A percentile compares a stretch with the other conserved stretches of the same genome.
Conservation (phyloP, 2,888 invertebrate species). For the Cephalotes varians region DNA sequence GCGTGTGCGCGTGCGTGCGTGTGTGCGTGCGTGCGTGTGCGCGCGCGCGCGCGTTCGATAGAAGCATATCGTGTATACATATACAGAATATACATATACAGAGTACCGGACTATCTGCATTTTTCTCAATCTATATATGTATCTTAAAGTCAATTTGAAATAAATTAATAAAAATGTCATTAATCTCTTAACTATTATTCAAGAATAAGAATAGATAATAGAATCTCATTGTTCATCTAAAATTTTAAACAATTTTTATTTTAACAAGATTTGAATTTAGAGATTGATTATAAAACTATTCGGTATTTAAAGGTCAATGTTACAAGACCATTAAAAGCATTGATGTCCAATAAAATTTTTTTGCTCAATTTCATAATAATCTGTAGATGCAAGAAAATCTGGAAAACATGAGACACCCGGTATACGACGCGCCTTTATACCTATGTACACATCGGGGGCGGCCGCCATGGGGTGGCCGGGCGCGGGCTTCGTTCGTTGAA, state of each 20-base stretch:
- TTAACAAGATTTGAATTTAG: background rate
- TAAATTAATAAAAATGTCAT: background rate
- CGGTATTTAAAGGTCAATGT: background rate
- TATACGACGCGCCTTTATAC: constrained; percentile 61
- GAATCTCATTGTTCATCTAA: background rate
- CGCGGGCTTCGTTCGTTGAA: constrained; percentile 84
- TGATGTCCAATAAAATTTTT: background rate
- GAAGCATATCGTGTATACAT: background rate
- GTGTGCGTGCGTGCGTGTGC: background rate
- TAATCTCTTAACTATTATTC: background rate
- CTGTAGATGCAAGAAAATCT: background rate
- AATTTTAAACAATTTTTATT: background rate
- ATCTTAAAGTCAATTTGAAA: background rate
- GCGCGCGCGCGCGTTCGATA: background rate
- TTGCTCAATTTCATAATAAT: background rate
- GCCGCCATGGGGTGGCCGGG: constrained; percentile 66
- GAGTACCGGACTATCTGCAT: background rate
- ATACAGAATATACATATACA: too few relatives aligned
- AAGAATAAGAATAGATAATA: background rate
- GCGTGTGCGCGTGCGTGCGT: background rate
- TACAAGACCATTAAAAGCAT: background rate
- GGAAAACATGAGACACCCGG: constrained; percentile 32
- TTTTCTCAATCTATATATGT: background rate
- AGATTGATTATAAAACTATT: background rate
- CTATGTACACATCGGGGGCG: constrained; percentile 74